Conservation (phyloP, 2,888 invertebrate species). For the Eupsilia transversa region DNA sequence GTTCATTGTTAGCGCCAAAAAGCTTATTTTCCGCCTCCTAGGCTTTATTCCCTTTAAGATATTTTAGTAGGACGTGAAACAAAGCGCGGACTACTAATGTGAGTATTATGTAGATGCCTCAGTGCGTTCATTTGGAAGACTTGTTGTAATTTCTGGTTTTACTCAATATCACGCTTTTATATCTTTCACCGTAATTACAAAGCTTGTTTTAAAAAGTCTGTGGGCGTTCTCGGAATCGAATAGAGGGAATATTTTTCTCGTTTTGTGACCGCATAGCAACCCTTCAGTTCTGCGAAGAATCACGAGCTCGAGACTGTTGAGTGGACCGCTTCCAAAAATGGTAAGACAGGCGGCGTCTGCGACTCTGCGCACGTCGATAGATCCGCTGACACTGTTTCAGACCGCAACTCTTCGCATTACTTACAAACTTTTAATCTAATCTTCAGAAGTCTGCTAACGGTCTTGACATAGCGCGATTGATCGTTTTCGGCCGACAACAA, state of each 20-base stretch:
- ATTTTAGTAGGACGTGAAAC: conserved; percentile 65
- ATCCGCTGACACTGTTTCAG: conserved; percentile 56
- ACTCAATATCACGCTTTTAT: conserved; percentile 64
- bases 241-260: conserved; percentile 57
- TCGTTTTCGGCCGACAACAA: conserved; percentile 53
- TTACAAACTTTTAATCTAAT: conserved; percentile 59
- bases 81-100: conserved; percentile 67
- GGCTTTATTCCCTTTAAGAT: conserved; percentile 65
- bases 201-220: conserved; percentile 58
- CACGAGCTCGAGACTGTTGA: conserved; percentile 61
- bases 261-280: conserved; percentile 54
- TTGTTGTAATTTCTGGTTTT: conserved; percentile 64
- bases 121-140: conserved; percentile 61
- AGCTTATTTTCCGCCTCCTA: conserved; percentile 70
- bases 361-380: conserved; percentile 52
- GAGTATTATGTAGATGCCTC: conserved; percentile 66
- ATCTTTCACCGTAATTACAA: conserved; percentile 59
- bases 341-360: conserved; percentile 53
- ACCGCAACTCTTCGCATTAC: conserved; percentile 47
- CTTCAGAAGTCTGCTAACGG: conserved; percentile 55
- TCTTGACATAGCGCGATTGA: conserved; percentile 56
- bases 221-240: conserved; percentile 51
- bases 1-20: conserved; percentile 65
- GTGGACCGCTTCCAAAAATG: conserved; percentile 61
- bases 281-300: conserved; percentile 74